phyloP scores from a whole-genome alignment of 2,888 invertebrate genomes.

The Lampropteryx suffumata region DNA sequence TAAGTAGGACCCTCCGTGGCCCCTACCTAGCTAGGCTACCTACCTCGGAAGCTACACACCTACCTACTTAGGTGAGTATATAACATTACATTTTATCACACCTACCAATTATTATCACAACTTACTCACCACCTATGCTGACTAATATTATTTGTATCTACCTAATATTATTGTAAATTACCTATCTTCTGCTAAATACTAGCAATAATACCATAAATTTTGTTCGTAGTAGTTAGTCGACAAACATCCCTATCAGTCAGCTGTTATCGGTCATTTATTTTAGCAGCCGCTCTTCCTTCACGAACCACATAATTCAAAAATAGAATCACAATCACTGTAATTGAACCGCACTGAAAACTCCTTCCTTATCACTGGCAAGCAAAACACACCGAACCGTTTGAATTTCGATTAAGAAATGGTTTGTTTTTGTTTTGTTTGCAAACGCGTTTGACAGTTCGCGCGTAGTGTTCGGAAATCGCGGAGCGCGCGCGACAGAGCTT shows the following conservation, averaged over 20 bases:
- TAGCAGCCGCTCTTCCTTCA: slow-evolving; percentile 63
- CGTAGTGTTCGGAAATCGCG: slow-evolving; percentile 53
- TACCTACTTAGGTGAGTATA: background rate
- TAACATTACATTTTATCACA: too few species aligned
- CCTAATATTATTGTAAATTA: too few species aligned
- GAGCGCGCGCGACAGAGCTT: slow-evolving; percentile 58
- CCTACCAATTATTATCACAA: background rate
- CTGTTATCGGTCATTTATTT: slow-evolving; percentile 59
- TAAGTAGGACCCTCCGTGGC: too few species aligned
- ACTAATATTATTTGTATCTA: background rate
- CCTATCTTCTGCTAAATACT: too few species aligned
- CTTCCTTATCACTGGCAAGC: slow-evolving; percentile 17
- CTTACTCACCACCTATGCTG: background rate
- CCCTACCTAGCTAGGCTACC: too few species aligned
- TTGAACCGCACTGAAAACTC: slow-evolving; percentile 20
- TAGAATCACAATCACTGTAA: slow-evolving; percentile 35
- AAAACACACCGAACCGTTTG: slow-evolving; percentile 38
- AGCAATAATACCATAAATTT: too few species aligned
- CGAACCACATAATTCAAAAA: slow-evolving; percentile 46
- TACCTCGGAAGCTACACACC: too few species aligned
- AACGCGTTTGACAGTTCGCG: slow-evolving; percentile 38
- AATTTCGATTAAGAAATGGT: slow-evolving; percentile 38
- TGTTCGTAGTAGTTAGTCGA: slow-evolving; percentile 1
- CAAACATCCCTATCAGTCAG: slow-evolving; percentile 46
- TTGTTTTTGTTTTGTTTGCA: slow-evolving; percentile 41